Evolutionary conservation across 2,888 invertebrate species (phyloP), one percentile per base, ranked within the genome.

Genomic region (Chymomyza caudatula): DNA sequence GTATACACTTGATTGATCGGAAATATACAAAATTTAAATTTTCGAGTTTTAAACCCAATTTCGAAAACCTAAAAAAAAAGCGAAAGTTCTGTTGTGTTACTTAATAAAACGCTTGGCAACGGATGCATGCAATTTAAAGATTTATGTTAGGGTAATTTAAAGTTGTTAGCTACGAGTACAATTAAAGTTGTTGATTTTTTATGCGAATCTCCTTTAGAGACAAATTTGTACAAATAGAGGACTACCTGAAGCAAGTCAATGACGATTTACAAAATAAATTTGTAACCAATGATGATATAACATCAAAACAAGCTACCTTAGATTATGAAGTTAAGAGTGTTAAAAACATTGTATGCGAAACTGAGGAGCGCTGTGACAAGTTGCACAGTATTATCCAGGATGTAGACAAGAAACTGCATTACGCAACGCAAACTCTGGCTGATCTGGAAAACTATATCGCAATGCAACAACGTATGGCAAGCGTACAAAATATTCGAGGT

Each of bases 281-380:
- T 66, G 73, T 77, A 0, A 67, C 66, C 1, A 85, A 77, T 54
- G 83, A 83, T 2, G 91, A 92, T 65, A 77, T 91, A 37, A 90
- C 87, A 51, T 83, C 89, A 0, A 92, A 92, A 80, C 91, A 92
- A 64, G 89, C 91, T 1, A 88, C 88, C 22, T 74, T 92, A 13
- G 90, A 91, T 70, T 92, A 90, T 62, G 92, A 92, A 77, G 87
- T 92, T 0, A 91, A 91, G 76, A 89, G 91, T 13, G 89, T 92
- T 64, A 92, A 90, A 67, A 91, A 91, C 73, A 91, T 91, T 56
- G 90, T 92, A 0, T 90, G 91, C 42, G 92, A 92, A 75, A 91
- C 91, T 8, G 90, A 91, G 17, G 92, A 92, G 44, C 92, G 91
- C 68, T 88, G 92, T 42, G 92, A 92, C 59, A 91, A 90, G 42